Evolutionary conservation across 2,113 vertebrate genomes (phyloP).

Genomic region (Tetraodon nigroviridis): DNA sequence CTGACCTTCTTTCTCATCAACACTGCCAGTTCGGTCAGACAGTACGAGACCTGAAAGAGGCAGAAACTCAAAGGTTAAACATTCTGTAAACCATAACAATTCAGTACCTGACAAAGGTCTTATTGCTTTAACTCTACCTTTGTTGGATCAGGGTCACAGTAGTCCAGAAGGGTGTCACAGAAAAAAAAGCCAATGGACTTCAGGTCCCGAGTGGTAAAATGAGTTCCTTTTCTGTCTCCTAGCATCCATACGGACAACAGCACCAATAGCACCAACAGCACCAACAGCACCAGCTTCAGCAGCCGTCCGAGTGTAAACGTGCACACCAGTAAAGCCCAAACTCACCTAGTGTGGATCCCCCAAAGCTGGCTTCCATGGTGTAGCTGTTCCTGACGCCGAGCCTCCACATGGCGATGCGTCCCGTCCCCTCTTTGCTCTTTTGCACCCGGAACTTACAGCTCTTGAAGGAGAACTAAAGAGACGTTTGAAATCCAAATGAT

Average conservation of each 20-base stretch:
- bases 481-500: neutral
- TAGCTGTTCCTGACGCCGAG: slow-evolving; percentile 90
- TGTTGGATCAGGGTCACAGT: slow-evolving; percentile 81
- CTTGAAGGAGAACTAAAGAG: slow-evolving; percentile 82
- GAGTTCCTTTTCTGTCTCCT: slow-evolving; percentile 81
- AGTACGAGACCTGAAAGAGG: slow-evolving; percentile 53
- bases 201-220: slow-evolving; percentile 83
- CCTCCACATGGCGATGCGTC: slow-evolving; percentile 88
- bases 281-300: neutral
- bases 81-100: neutral
- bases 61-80: neutral
- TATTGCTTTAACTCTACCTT: slow-evolving; percentile 75
- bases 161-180: slow-evolving; percentile 91
- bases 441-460: slow-evolving; percentile 92
- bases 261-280: no score
- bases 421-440: slow-evolving; percentile 86
- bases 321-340: neutral
- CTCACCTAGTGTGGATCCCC: slow-evolving; percentile 87
- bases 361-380: slow-evolving; percentile 88
- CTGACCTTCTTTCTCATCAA: slow-evolving; percentile 68
- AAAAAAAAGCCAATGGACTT: slow-evolving; percentile 82
- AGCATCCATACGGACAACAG: slow-evolving; percentile 8
- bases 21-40: slow-evolving; percentile 67
- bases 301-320: neutral
- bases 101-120: neutral